Evolutionary conservation across 2,797 vertebrate genomes (phyloP), one percentile per base, ranked within the genome.

Genomic region (Jordanella pulchra): DNA sequence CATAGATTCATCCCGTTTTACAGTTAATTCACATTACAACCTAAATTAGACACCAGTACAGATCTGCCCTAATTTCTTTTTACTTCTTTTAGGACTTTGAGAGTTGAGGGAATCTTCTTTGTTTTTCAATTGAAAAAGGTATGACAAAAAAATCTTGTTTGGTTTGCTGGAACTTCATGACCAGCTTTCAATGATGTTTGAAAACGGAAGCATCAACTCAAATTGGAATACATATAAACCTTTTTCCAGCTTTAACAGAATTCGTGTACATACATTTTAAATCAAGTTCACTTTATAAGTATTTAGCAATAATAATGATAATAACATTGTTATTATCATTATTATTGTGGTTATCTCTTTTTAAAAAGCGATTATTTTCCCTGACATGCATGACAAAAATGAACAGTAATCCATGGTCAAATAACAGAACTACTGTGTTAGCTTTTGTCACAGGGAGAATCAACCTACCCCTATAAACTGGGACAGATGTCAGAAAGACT

Each of bases 1-100:
- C 80, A 84, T 84, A 79, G 85, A 89, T 86, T 89, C 81, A 90
- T 90, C 85, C 78, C 75, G 60, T 72, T 83, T 86, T 76, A 71
- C 58, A 81, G 84, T 92, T 85, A 73, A 76, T 91, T 76, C 66
- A 53, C 82, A 66, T 79, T 7, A 69, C 67, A 75, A 56, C 79
- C 51, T 71, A 86, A 77, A 67, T 73, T 70, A 28, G 78, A 25
- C 35, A 45, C 67, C 78, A 77, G 67, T 76, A 53, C 54, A 82
- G 70, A 79, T 72, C 54, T 76, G 58, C 55, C 35, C 21, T 6
- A 9, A 25, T 47, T 11, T 63, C 35, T 80, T 30, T 69, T 77
- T 80, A 23, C 60, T 64, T 67, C 67, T 48, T 47, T 56, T n/a
- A 44, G 39, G 39, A 65, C 25, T 23, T 15, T 4, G 21, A 50